Percentiles rank a stretch among this genome's conserved stretches.
phyloP scores from a whole-genome alignment of 2,797 vertebrate species.

The Micromesistius poutassou region DNA sequence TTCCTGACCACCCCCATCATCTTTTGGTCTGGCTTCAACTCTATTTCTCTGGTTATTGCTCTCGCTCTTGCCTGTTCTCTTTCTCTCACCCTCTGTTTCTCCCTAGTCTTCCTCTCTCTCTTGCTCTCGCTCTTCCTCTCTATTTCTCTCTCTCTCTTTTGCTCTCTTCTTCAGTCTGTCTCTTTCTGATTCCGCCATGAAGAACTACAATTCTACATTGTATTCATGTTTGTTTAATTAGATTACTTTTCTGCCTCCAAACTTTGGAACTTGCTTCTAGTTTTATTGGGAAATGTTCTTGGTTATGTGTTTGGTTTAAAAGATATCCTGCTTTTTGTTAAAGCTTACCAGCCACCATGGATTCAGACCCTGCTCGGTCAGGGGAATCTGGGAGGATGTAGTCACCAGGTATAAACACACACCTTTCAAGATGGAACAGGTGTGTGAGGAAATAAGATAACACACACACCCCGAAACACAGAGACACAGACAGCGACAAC shows the following conservation, averaged over 20 bases:
- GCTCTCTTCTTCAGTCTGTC: slow-evolving; percentile 8
- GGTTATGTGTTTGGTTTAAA: not conserved
- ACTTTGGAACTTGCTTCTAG: not conserved
- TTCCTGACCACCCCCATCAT: not conserved
- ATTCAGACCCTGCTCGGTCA: not conserved
- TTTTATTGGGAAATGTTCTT: not conserved
- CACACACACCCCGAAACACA: not conserved
- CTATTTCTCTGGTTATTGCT: not conserved
- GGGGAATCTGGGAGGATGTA: slow-evolving; percentile 1
- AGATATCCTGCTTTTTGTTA: not conserved
- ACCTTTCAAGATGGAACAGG: not conserved
- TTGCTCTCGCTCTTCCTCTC: not conserved
- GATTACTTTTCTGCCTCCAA: not conserved
- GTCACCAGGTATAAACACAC: not conserved
- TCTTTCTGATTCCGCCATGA: not conserved
- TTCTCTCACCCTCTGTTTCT: slow-evolving; percentile 1
- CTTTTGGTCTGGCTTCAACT: not conserved
- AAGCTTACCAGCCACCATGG: not conserved
- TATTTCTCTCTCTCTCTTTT: not conserved
- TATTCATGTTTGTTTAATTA: not conserved
- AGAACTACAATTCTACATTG: not conserved
- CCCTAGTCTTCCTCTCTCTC: not conserved
- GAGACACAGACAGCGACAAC: too few species aligned
- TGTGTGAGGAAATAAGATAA: not conserved
- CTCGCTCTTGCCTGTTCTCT: not conserved